Base-by-base conservation (phyloP, 2,888 invertebrate genomes). In the Cataglyphis livida region DNA sequence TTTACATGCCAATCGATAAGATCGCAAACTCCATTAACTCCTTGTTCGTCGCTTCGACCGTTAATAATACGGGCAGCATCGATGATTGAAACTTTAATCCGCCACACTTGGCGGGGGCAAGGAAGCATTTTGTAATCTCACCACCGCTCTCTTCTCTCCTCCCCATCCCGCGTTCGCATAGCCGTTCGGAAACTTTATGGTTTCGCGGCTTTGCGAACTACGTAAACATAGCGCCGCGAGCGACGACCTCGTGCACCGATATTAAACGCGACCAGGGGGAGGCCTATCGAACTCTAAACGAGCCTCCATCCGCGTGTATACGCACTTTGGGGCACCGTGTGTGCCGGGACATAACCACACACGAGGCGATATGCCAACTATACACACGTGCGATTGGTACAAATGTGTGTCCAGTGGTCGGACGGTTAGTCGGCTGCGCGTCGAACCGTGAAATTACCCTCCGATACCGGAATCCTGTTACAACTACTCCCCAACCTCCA, bases 371-470 rank as follows among this genome's bases (percentile, higher is more conserved):
- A 71, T 41, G 59, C 64, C 68, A 74, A 51, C 35, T 35, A 54
- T 73, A 75, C 76, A 54, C 44, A 54, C 76, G 51, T n/a, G 7
- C 51, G 57, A 61, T 57, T 44, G 61, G 78, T 81, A 87, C 83
- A 81, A 84, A 83, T 87, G 85, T 85, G 86, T 88, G 85, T 87
- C 88, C 86, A 90, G 90, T 88, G 90, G 90, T 88, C 88, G 90
- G 89, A 91, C 90, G 92, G 93, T 93, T 93, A 93, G 93, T 92
- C 93, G 91, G 90, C 86, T 84, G 91, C 88, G 93, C 93, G 91
- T 91, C 93, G 92, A 90, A 93, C 91, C 94, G 92, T 93, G 94
- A 94, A 94, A 94, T 94, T 94, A 93, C 92, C 92, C 90, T 88
- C 89, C 88, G 89, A 91, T 89, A 89, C 90, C 89, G 89, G 86